phyloP scores from a whole-genome alignment of 2,113 vertebrate species.

The Pseudopipra pipra region DNA sequence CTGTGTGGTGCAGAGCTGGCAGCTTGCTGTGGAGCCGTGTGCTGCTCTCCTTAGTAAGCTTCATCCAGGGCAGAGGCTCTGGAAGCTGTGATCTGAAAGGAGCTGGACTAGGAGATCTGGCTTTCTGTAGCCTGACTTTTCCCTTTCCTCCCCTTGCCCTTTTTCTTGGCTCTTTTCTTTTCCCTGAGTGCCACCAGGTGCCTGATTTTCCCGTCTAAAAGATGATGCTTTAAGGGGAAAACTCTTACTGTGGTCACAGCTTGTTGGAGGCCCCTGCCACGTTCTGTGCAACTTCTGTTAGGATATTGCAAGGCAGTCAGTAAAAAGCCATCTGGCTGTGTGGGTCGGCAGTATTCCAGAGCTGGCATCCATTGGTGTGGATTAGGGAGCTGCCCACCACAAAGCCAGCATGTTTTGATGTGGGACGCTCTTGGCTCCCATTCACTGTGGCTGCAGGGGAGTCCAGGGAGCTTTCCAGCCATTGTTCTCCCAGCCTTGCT shows the following conservation, averaged over 20 bases:
- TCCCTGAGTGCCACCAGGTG: neutral
- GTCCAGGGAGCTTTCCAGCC: neutral
- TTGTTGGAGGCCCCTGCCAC: rapidly evolving
- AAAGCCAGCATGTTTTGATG: neutral
- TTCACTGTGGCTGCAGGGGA: constrained; percentile 1
- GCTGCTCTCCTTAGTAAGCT: constrained; percentile 46
- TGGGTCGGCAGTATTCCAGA: neutral
- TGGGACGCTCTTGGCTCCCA: neutral
- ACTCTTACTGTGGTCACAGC: neutral
- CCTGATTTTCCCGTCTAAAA: neutral
- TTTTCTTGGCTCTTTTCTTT: neutral
- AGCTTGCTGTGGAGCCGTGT: constrained; percentile 37
- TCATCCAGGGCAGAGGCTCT: neutral
- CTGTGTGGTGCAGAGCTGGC: constrained; percentile 65
- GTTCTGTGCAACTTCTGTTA: neutral
- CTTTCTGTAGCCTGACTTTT: neutral
- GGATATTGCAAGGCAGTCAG: too few species aligned
- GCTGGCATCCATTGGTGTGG: neutral
- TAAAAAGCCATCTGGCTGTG: neutral
- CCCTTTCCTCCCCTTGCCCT: neutral
- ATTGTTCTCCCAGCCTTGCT: constrained; percentile 10
- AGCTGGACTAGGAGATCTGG: neutral
- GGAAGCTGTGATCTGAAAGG: neutral
- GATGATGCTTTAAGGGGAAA: rapidly evolving
- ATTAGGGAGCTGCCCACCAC: constrained; percentile 4